Conservation (phyloP, 2,888 invertebrate genomes). For the Coleophora deauratella region DNA sequence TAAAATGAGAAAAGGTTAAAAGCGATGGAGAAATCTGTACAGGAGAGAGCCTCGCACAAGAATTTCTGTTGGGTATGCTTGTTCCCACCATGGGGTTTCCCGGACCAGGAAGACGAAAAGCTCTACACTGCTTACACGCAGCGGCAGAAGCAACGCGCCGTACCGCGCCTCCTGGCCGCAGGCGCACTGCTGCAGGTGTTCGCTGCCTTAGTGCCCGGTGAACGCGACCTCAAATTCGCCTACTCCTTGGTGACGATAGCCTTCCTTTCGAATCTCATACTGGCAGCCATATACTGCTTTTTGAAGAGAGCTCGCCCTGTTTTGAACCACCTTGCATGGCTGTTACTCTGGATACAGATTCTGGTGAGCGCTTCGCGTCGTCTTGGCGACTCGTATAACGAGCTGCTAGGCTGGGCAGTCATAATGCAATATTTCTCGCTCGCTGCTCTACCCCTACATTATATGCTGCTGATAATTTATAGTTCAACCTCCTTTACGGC, state of each 20-base stretch:
- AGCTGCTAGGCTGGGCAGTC: conserved; percentile 84
- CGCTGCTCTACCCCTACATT: conserved; percentile 80
- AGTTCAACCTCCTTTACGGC: conserved; percentile 39
- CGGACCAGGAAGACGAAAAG: conserved; percentile 50
- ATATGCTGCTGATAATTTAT: conserved; percentile 39
- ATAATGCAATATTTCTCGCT: conserved; percentile 83
- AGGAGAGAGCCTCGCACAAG: conserved; percentile 24
- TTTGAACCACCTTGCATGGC: conserved; percentile 79
- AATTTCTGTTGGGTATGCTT: conserved; percentile 38
- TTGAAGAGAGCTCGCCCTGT: conserved; percentile 54
- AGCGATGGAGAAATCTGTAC: conserved; percentile 48
- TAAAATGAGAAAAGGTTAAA: conserved; percentile 19
- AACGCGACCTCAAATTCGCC: conserved; percentile 43
- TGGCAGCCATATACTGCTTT: conserved; percentile 37
- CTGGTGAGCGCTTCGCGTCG: conserved; percentile 61
- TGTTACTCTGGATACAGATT: conserved; percentile 67
- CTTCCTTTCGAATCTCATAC: conserved; percentile 32
- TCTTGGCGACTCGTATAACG: conserved; percentile 64
- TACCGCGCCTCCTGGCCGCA: conserved; percentile 47
- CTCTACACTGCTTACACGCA: conserved; percentile 54
- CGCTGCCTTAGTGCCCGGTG: conserved; percentile 53
- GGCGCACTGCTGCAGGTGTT: conserved; percentile 51
- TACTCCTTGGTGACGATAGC: conserved; percentile 38
- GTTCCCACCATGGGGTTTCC: conserved; percentile 56
- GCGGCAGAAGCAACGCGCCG: conserved; percentile 52